A percentile compares a stretch with the other conserved stretches of the same genome.
Evolutionary conservation across 2,888 invertebrate genomes (phyloP).

Genomic region (Trichogramma dendrolimi): DNA sequence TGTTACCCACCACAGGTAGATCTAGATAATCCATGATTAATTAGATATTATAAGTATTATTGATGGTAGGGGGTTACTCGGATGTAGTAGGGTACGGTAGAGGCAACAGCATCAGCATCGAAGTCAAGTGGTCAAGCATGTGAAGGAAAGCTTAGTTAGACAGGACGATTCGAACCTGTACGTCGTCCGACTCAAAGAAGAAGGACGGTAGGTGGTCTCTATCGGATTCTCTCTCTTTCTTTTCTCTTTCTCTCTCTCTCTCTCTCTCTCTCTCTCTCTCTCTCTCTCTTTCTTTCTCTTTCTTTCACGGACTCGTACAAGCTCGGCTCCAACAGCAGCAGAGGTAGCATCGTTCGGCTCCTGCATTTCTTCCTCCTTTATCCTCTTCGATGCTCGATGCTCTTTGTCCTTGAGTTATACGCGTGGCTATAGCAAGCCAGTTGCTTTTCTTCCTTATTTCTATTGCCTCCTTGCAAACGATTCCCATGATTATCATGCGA

Average conservation of each 20-base stretch:
- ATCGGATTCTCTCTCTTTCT: conserved; percentile 37
- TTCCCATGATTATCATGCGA: background rate
- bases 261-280: conserved; percentile 13
- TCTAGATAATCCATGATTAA: conserved; percentile 52
- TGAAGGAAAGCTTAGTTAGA: too few species aligned
- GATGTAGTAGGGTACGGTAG: conserved; percentile 16
- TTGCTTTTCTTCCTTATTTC: background rate
- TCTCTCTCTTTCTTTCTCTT: conserved; percentile 8
- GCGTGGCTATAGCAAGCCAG: background rate
- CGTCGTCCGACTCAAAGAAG: conserved; percentile 46
- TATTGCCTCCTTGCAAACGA: conserved; percentile 6
- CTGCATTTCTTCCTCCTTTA: background rate
- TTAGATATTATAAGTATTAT: conserved; percentile 51
- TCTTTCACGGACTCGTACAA: conserved; percentile 1
- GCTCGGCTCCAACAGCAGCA: background rate
- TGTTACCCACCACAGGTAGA: conserved; percentile 28
- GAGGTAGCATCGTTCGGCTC: background rate
- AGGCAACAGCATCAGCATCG: conserved; percentile 11
- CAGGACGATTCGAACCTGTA: background rate
- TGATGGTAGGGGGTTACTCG: conserved; percentile 45
- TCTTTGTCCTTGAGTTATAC: too few species aligned
- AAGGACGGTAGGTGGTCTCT: conserved; percentile 51
- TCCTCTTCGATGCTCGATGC: background rate
- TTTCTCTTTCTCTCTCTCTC: conserved; percentile 33
- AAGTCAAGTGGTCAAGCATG: background rate